phyloP scores from a whole-genome alignment of 2,113 vertebrate genomes.

The Donacobius atricapilla region DNA sequence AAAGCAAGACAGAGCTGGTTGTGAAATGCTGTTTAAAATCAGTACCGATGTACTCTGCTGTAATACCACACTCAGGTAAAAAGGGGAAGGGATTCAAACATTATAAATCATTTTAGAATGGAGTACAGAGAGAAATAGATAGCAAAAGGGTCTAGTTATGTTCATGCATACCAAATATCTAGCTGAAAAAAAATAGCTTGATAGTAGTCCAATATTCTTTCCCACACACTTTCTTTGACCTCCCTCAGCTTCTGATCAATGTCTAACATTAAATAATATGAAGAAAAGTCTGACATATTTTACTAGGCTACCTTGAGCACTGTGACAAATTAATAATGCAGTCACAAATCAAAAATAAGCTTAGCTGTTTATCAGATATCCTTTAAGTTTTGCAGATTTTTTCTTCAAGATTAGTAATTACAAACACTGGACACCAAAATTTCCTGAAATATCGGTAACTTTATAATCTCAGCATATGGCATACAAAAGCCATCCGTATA shows the following conservation, averaged over 20 bases:
- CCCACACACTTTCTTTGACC: background rate
- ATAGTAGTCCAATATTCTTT: background rate
- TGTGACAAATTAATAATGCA: background rate
- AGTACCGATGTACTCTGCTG: background rate
- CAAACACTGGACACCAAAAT: background rate
- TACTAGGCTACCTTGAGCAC: background rate
- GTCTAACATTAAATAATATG: background rate
- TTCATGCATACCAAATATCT: slow-evolving; percentile 21
- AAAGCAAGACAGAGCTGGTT: background rate
- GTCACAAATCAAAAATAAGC: background rate
- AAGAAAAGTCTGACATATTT: background rate
- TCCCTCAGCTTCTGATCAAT: background rate
- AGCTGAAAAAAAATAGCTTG: slow-evolving; percentile 3
- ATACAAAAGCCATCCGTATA: background rate
- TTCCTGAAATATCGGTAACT: background rate
- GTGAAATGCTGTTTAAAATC: slow-evolving; percentile 17
- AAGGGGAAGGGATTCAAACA: slow-evolving; percentile 12
- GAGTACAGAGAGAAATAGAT: slow-evolving; percentile 10
- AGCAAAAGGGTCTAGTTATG: slow-evolving; percentile 16
- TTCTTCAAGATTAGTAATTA: background rate
- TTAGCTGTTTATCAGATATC: background rate
- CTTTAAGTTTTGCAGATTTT: background rate
- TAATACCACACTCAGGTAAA: slow-evolving; percentile 19
- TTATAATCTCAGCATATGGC: background rate
- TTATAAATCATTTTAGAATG: slow-evolving; percentile 42